A percentile compares a stretch with the other conserved stretches of the same genome.
Evolutionary conservation across 2,113 vertebrate genomes (phyloP).

Genomic region (Bufo gargarizans): DNA sequence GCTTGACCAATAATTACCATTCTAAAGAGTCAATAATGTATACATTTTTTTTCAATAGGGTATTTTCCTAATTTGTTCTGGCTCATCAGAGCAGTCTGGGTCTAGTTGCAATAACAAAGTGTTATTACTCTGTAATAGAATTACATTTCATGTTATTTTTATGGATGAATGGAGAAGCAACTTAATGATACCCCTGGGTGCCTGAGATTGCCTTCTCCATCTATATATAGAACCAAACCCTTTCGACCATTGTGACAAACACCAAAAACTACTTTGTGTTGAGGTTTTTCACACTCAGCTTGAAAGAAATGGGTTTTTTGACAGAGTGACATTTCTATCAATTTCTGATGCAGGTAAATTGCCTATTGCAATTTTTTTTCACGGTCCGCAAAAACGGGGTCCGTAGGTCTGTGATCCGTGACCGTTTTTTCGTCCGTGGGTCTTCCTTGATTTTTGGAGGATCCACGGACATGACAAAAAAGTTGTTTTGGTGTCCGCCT

Average conservation of each 20-base stretch:
- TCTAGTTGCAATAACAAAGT: neutral
- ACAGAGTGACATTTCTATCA: constrained; percentile 45
- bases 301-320: constrained; percentile 34
- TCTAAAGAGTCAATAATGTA: neutral
- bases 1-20: neutral
- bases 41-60: neutral
- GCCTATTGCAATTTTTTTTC: too few relatives aligned
- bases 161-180: constrained; percentile 17
- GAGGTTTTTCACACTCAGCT: constrained; percentile 22
- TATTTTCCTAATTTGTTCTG: neutral
- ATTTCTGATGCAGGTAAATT: constrained; percentile 2
- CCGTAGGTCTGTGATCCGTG: too few relatives aligned
- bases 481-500: too few relatives aligned
- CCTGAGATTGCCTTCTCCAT: neutral
- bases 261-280: constrained; percentile 21
- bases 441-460: too few relatives aligned
- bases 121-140: constrained; percentile 38
- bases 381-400: too few relatives aligned
- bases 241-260: constrained; percentile 19
- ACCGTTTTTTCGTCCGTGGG: too few relatives aligned
- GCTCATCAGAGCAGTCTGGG: neutral
- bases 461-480: too few relatives aligned
- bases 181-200: constrained; percentile 31
- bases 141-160: constrained; percentile 38
- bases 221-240: constrained; percentile 2